phyloP scores from a whole-genome alignment of 2,888 invertebrate species.

The Amaurobius ferox region DNA sequence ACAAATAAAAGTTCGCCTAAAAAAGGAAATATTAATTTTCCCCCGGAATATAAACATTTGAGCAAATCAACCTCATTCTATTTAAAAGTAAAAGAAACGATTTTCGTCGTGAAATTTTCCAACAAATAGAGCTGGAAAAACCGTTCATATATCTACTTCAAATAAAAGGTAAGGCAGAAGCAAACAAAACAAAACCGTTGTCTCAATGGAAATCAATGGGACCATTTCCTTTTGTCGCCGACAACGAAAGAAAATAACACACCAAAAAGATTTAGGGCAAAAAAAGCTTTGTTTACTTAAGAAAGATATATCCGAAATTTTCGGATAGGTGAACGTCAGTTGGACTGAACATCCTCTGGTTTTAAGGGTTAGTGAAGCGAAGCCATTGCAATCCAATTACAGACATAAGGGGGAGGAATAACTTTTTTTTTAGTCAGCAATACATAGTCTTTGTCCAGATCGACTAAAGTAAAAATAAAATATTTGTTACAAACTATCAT shows the following conservation, averaged over 20 bases:
- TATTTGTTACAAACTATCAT: no score
- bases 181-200: slow-evolving; percentile 52
- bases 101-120: no score
- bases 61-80: no score
- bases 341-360: slow-evolving; percentile 37
- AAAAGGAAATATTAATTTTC: no score
- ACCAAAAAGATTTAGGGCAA: slow-evolving; percentile 18
- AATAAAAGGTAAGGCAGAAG: background rate
- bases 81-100: no score
- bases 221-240: slow-evolving; percentile 25
- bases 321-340: background rate
- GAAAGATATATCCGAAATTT: background rate
- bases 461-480: no score
- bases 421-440: no score
- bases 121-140: background rate
- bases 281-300: background rate
- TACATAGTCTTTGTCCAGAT: no score
- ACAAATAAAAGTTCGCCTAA: no score
- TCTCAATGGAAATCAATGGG: slow-evolving; percentile 64
- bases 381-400: slow-evolving; percentile 52
- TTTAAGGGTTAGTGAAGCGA: slow-evolving; percentile 38
- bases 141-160: background rate
- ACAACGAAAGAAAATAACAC: slow-evolving; percentile 17
- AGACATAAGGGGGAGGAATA: no score
- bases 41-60: no score